Evolutionary conservation across 2,888 invertebrate genomes (phyloP).

Genomic region (Ypsolopha scabrella): DNA sequence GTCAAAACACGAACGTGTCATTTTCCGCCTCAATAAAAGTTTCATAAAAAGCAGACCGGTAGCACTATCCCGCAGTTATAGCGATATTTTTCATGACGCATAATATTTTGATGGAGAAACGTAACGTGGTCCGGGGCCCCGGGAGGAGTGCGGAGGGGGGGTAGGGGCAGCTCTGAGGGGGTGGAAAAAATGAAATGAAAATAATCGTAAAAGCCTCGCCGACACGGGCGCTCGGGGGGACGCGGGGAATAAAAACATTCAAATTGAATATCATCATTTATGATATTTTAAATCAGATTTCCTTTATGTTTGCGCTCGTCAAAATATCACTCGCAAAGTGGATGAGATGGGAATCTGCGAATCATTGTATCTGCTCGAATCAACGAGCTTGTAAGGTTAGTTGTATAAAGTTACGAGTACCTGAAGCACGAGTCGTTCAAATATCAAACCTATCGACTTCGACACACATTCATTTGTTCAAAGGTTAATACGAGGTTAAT

Average conservation of each 20-base stretch:
- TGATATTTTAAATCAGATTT: not conserved
- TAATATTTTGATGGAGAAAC: conserved; percentile 41
- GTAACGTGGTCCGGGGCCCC: conserved; percentile 15
- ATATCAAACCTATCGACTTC: too few relatives aligned
- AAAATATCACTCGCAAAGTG: not conserved
- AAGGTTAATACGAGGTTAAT: too few relatives aligned
- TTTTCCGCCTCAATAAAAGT: not conserved
- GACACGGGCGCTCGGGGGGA: conserved; percentile 21
- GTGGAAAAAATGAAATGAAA: conserved; percentile 33
- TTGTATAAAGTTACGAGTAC: too few relatives aligned
- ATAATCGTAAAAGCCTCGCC: conserved; percentile 45
- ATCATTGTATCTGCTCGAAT: too few relatives aligned
- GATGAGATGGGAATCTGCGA: too few relatives aligned
- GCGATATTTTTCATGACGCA: conserved; percentile 30
- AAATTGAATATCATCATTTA: not conserved
- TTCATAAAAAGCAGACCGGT: not conserved
- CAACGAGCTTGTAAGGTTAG: too few relatives aligned
- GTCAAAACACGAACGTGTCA: not conserved
- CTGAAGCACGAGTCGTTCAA: too few relatives aligned
- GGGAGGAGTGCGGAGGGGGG: conserved; percentile 12
- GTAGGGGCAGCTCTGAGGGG: conserved; percentile 13
- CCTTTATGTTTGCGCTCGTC: not conserved
- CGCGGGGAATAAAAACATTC: conserved; percentile 15
- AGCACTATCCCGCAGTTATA: conserved; percentile 7
- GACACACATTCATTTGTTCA: too few relatives aligned